Base-by-base conservation (phyloP, 2,888 invertebrate genomes). In the Cantharis nigra region DNA sequence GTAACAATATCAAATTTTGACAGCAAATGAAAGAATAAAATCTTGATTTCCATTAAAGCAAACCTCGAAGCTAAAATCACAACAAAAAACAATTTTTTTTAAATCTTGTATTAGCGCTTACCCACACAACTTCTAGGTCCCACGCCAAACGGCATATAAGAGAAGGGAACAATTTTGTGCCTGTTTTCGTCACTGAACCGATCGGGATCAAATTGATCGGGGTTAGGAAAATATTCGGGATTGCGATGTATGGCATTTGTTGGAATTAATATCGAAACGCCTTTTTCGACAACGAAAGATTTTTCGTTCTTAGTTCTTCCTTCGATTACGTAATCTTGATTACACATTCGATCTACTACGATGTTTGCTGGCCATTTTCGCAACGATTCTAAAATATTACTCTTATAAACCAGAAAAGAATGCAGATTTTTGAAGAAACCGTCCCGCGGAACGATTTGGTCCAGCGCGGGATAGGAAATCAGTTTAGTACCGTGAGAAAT, bases 191-290 rank as follows among this genome's bases (percentile, higher is more conserved):
- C 87, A 80, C 89, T 87, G 81, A 91, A 92, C 73, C 92, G 86
- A 77, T 91, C 91, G 0, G 90, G 90, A 49, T 86, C 87, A 80
- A 91, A 90, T 67, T 87, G 85, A 0, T 89, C 83, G 0, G 92
- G 92, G 20, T 91, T 88, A 0, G 91, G 90, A 81, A 90, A 92
- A 80, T 89, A 87, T 10, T 90, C 86, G 0, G 90, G 88, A 82
- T 92, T 91, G 86, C 89, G 90, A 72, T 92, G 91, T 4, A 92
- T 83, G 0, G 89, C 90, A 74, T 88, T 88, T 7, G 89, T 82
- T 0, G 91, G 89, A 75, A 91, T 87, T 10, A 87, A 87, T 0
- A 92, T 78, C 0, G 49, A 72, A 13, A 81, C 20, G 20, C 79
- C 65, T 64, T 71, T 70, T 74, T 83, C 82, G 30, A 78, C 63